A percentile compares a stretch with the other conserved stretches of the same genome.
Conservation (phyloP, 2,888 invertebrate genomes). For the Protophormia terraenovae region DNA sequence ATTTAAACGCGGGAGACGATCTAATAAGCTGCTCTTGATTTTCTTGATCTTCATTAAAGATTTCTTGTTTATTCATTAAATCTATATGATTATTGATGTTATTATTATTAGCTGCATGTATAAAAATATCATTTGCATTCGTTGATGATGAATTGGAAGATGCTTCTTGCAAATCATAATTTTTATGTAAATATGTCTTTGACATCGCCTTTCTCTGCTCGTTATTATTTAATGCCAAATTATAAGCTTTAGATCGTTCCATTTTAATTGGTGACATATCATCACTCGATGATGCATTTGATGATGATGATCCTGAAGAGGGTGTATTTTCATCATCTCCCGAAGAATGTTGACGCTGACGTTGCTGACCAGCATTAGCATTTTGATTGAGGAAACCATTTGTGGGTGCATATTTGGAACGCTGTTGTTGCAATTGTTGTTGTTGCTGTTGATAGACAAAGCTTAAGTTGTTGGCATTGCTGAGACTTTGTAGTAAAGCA, state of each 20-base stretch:
- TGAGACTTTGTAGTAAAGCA: constrained; percentile 77
- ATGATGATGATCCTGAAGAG: constrained; percentile 73
- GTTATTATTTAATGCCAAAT: constrained; percentile 69
- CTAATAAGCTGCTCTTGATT: constrained; percentile 80
- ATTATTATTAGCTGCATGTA: constrained; percentile 70
- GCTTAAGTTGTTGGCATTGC: constrained; percentile 71
- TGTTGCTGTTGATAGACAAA: constrained; percentile 69
- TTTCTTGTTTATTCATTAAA: constrained; percentile 69
- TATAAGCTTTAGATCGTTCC: constrained; percentile 67
- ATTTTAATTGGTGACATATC: constrained; percentile 74
- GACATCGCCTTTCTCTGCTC: constrained; percentile 79
- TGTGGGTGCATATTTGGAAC: constrained; percentile 66
- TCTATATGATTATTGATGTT: constrained; percentile 71
- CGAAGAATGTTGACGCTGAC: constrained; percentile 76
- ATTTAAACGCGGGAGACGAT: constrained; percentile 82
- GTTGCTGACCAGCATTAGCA: constrained; percentile 62
- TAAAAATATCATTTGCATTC: constrained; percentile 57
- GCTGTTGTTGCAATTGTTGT: constrained; percentile 67
- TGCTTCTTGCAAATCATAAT: constrained; percentile 73
- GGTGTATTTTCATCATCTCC: constrained; percentile 78
- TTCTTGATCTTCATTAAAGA: constrained; percentile 76
- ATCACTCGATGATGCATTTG: constrained; percentile 71
- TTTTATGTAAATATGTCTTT: constrained; percentile 73
- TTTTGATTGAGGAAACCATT: constrained; percentile 54
- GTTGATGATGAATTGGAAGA: constrained; percentile 66